These are phyloP conservation scores for Fringilla coelebs DNA, from an alignment of 2,797 vertebrate species.

Conservation along the genomic window DNA sequence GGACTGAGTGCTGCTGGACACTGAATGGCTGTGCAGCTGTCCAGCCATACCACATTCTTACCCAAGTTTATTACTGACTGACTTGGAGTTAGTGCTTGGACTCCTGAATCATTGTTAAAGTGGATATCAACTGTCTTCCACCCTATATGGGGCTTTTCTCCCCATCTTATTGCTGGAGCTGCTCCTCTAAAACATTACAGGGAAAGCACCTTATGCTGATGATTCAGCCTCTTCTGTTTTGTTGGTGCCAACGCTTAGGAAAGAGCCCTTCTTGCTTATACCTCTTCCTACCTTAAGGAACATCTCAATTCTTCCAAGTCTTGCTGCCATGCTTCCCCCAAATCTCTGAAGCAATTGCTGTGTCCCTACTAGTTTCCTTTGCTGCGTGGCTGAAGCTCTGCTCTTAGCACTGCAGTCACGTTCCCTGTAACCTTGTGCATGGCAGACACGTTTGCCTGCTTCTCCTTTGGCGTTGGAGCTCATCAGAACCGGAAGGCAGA, in stretches of 20 bases:
- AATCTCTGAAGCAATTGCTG: not conserved
- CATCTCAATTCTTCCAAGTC: slow-evolving; percentile 26
- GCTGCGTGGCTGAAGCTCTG: not conserved
- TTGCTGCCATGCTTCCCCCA: not conserved
- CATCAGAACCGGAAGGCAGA: not conserved
- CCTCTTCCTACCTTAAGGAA: slow-evolving; percentile 28
- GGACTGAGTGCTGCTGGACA: not conserved
- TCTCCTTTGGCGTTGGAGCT: not conserved
- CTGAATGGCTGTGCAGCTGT: not conserved
- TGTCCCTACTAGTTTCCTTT: not conserved
- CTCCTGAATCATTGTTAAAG: not conserved
- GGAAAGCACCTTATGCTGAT: not conserved
- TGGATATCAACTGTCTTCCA: slow-evolving; percentile 43
- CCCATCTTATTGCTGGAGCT: not conserved
- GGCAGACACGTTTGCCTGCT: not conserved
- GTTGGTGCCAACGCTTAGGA: slow-evolving; percentile 15
- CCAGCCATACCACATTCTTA: not conserved
- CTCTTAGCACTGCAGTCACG: not conserved
- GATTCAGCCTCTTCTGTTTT: slow-evolving; percentile 24
- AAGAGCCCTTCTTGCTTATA: not conserved
- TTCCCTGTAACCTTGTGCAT: not conserved
- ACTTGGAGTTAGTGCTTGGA: not conserved
- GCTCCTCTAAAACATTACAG: not conserved
- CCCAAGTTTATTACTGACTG: not conserved
- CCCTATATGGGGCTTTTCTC: not conserved